Base-by-base conservation (phyloP, 2,797 vertebrate species). In the Molossus molossus region DNA sequence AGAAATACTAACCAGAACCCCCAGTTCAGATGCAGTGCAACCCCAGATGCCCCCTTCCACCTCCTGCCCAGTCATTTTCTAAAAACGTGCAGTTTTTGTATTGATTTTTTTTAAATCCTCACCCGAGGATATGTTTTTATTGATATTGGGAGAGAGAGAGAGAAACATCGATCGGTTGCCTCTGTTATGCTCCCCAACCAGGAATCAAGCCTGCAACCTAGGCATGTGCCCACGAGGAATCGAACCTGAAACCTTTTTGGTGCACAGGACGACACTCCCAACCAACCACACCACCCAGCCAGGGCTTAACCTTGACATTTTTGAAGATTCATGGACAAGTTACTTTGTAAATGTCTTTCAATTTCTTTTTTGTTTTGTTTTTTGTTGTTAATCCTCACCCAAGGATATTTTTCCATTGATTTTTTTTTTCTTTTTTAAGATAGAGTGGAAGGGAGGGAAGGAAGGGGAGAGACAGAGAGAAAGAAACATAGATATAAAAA, bases 341-440 rank as follows among this genome's bases (percentile, higher is more conserved):
- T 91, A 73, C 75, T 96, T 91, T 45, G 40, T 80, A 86, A 83
- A 84, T 33, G 18, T n/a, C 80, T 80, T 91, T 90, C 55, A 12
- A 37, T 58, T 65, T 81, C 25, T 5, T 15, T 89, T 95, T 93
- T 45, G 40, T 45, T 45, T 45, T 45, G 4, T 45, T 45, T 45
- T 45, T 45, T 45, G 40, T 45, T 45, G 40, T 45, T 45, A 45
- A 45, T 45, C 40, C 40, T 45, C 40, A 45, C 40, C 40, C 40
- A 6, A 45, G 40, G 40, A 45, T 45, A 45, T 45, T 45, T 45
- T 45, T 45, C 40, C 40, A 45, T 45, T 45, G 40, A 45, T 45
- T 45, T 45, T 45, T 45, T 45, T 45, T 45, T 45, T 45, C 6
- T 45, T 33, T 33, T 33, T 33, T 33, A 33, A 45, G 40, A 45